phyloP scores from a whole-genome alignment of 1,140 invertebrate species.

The Subanguina moxae region DNA sequence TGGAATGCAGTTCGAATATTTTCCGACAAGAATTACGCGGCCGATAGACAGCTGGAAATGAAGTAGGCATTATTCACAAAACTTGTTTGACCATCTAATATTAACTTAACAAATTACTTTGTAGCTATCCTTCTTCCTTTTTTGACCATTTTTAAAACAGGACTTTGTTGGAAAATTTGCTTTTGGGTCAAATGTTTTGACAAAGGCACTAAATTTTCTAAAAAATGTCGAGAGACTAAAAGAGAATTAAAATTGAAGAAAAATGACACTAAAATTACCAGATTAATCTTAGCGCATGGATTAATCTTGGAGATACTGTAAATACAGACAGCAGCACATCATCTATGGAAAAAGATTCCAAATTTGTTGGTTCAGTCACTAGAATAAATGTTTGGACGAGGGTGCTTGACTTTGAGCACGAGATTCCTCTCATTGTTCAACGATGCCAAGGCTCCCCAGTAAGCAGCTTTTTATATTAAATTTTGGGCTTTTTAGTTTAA shows the following conservation, averaged over 20 bases:
- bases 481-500: not conserved
- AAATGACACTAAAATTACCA: no score
- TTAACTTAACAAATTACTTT: no score
- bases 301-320: constrained; percentile 75
- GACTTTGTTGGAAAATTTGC: no score
- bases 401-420: constrained; percentile 80
- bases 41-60: constrained; percentile 69
- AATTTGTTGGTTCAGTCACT: constrained; percentile 86
- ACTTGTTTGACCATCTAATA: no score
- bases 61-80: no score
- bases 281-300: constrained; percentile 74
- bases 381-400: constrained; percentile 90
- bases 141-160: no score
- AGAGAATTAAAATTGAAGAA: no score
- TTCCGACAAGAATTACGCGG: constrained; percentile 63
- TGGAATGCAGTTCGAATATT: constrained; percentile 56
- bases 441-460: constrained; percentile 66
- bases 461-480: not conserved
- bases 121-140: no score
- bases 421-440: constrained; percentile 71
- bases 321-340: constrained; percentile 4
- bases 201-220: no score
- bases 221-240: no score
- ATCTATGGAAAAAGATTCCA: constrained; percentile 12
- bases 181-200: no score